phyloP scores from a whole-genome alignment of 2,113 vertebrate species.

The Anser brachyrhynchus region DNA sequence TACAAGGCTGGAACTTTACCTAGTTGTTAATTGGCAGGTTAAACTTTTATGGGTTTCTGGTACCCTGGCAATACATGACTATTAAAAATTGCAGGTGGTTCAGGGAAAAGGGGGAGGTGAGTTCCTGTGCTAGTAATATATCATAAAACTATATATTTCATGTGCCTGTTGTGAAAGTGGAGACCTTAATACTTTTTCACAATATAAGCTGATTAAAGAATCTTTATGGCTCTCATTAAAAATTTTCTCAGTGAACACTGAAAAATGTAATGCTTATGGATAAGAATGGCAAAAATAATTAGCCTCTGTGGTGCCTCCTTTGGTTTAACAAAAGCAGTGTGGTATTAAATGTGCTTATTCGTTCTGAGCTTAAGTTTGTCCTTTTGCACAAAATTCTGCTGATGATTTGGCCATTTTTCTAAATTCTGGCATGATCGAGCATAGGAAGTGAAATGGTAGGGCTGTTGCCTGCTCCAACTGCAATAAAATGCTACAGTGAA shows the following conservation, averaged over 20 bases:
- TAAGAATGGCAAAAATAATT: conserved; percentile 74
- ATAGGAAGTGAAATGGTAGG: neutral
- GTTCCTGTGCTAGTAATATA: conserved; percentile 79
- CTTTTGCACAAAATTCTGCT: conserved; percentile 2
- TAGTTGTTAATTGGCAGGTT: conserved; percentile 84
- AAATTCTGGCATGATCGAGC: neutral
- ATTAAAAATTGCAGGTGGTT: conserved; percentile 88
- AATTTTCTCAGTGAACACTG: conserved; percentile 67
- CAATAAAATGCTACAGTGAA: neutral
- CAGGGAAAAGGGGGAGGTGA: conserved; percentile 71
- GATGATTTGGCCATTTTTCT: neutral
- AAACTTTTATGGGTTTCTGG: conserved; percentile 86
- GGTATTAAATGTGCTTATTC: neutral
- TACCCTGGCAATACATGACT: conserved; percentile 82
- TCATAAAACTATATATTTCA: conserved; percentile 82
- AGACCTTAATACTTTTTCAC: conserved; percentile 78
- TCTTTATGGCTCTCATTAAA: conserved; percentile 81
- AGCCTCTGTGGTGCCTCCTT: conserved; percentile 58
- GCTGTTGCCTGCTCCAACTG: neutral
- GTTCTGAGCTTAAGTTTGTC: conserved; percentile 1
- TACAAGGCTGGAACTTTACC: conserved; percentile 73
- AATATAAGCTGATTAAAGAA: conserved; percentile 79
- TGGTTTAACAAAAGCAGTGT: conserved; percentile 46
- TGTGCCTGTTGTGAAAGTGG: conserved; percentile 77
- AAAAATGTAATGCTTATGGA: conserved; percentile 70